Base-by-base conservation (phyloP, 1,140 invertebrate genomes). In the Heliconius congener region DNA sequence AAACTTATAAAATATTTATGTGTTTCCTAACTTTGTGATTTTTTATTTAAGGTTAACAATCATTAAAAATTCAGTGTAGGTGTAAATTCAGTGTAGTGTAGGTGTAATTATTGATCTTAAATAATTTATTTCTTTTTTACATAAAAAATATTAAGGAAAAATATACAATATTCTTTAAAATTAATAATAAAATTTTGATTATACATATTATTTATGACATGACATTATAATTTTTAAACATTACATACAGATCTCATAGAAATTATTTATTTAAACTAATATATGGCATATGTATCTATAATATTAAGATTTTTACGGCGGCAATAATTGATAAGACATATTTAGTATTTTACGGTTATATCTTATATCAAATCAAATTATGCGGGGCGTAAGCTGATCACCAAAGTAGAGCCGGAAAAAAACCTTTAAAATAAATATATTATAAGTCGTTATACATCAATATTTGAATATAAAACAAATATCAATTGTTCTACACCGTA, bases 1-100 rank as follows among this genome's bases (percentile, higher is more conserved):
- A 34, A 34, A 34, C 34, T 8, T 34, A 34, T 34, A 34, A 34
- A 6, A 6, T 6, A 4, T 34, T 34, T 6, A 46, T 46, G 3
- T 2, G 11, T 46, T 46, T 46, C 8, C n/a, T 57, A 23, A 60
- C 9, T 60, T 60, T 60, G 55, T 27, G 55, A 60, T 60, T 8
- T 23, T 66, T 66, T 1, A 66, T 34, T 75, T 60, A 74, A 57
- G 8, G 30, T 74, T 74, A 57, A 30, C 73, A n/a, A 74, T 27
- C 23, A 50, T 34, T 27, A 46, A 46, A 73, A 46, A 73, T n/a
- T 73, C 23, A 50, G 11, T 73, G n/a, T 23, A 23, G 37, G 18
- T 42, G 42, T 18, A 52, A 52, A 23, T 23, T 23, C 23, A 23
- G 23, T 23, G 23, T 23, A 23, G 23, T 23, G 23, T 23, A 23